A percentile compares a stretch with the other conserved stretches of the same genome.
These are phyloP conservation scores for Hydrophis major DNA, from an alignment of 2,797 vertebrate species.

Conservation along the genomic window DNA sequence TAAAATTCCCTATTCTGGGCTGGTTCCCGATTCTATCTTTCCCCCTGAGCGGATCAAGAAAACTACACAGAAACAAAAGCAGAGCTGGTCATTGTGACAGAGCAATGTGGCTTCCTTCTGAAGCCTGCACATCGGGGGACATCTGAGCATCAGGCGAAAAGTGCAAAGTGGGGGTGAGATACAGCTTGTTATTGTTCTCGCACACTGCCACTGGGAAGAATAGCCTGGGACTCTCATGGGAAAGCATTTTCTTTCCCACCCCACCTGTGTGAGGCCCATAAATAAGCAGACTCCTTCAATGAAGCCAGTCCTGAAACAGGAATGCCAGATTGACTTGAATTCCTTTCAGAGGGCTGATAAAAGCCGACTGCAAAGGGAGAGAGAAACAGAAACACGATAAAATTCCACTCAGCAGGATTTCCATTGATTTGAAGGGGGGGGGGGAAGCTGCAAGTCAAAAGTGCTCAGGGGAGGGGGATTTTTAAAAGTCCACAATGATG, in stretches of 20 bases:
- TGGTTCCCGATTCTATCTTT: background rate
- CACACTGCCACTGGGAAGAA: constrained; percentile 34
- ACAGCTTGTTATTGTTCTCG: constrained; percentile 30
- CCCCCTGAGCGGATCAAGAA: background rate
- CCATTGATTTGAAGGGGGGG: background rate
- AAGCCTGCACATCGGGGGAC: constrained; percentile 59
- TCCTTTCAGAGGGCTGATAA: background rate
- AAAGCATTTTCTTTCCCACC: constrained; percentile 34
- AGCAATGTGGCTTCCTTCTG: constrained; percentile 70
- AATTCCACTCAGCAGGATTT: background rate
- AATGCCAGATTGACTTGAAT: background rate
- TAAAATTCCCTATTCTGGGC: background rate
- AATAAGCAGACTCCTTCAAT: fast-evolving
- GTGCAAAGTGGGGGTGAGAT: constrained; percentile 24
- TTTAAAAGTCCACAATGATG: background rate
- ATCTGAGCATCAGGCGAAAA: constrained; percentile 54
- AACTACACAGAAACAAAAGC: constrained; percentile 69
- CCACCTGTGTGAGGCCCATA: constrained; percentile 35
- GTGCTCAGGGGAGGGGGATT: background rate
- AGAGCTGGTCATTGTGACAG: constrained; percentile 78
- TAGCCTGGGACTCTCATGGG: constrained; percentile 49
- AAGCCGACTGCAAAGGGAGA: background rate
- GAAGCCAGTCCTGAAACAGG: background rate
- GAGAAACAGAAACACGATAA: background rate
- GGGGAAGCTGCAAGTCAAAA: background rate